Conservation (phyloP, 1,140 invertebrate genomes). For the Cotesia chilonis region DNA sequence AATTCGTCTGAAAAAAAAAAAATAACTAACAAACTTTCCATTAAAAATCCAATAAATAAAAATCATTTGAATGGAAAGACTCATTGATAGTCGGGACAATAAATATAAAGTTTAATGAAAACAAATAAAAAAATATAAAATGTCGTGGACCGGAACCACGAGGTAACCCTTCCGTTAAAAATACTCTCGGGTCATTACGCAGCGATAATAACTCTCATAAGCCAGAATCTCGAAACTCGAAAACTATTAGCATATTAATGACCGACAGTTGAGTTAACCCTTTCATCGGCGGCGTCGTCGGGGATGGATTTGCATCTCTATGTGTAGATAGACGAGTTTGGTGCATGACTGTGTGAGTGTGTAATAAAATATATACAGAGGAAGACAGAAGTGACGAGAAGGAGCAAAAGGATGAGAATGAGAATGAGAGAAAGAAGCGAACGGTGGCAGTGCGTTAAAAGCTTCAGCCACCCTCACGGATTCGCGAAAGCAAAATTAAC, state of each 20-base stretch:
- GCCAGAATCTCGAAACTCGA: slow-evolving; percentile 64
- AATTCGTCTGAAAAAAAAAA: too few species aligned
- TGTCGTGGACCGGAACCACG: slow-evolving; percentile 34
- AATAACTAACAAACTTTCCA: too few species aligned
- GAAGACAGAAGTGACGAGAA: slow-evolving; percentile 9
- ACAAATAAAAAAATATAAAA: slow-evolving; percentile 25
- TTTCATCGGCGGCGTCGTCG: slow-evolving; percentile 59
- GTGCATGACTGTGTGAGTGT: slow-evolving; percentile 2
- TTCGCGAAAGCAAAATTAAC: slow-evolving; percentile 66
- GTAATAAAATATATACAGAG: slow-evolving; percentile 1
- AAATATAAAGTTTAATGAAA: slow-evolving; percentile 1
- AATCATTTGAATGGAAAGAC: not conserved
- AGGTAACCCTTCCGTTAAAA: slow-evolving; percentile 65
- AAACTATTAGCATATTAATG: slow-evolving; percentile 69
- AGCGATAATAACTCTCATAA: slow-evolving; percentile 64
- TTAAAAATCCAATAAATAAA: not conserved
- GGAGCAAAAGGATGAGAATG: not conserved
- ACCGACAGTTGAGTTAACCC: slow-evolving; percentile 66
- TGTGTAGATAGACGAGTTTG: slow-evolving; percentile 2
- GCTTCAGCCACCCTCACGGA: slow-evolving; percentile 54
- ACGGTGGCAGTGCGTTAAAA: slow-evolving; percentile 67
- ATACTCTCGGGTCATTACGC: slow-evolving; percentile 66
- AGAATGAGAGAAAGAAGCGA: slow-evolving; percentile 40
- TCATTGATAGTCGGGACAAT: not conserved
- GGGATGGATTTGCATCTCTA: slow-evolving; percentile 63